A percentile compares a stretch with the other conserved stretches of the same genome.
phyloP scores from a whole-genome alignment of 2,113 vertebrate genomes.

The Nothocercus julius region DNA sequence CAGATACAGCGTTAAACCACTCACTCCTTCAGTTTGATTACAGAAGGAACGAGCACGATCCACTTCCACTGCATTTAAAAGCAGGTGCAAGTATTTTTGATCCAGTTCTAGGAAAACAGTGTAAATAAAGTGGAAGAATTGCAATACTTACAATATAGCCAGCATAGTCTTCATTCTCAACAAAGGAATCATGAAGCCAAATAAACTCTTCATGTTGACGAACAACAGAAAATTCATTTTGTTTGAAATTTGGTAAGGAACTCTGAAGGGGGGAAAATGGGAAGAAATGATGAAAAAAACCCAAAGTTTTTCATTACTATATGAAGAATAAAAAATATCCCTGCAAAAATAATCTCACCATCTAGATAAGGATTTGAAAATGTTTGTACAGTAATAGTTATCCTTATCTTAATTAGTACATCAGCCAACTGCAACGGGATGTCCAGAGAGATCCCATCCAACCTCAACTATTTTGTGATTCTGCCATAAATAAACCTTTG shows the following conservation, averaged over 20 bases:
- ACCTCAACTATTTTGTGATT: not conserved
- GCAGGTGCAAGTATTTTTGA: not conserved
- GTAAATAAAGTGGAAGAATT: not conserved
- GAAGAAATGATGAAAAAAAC: not conserved
- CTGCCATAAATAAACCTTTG: not conserved
- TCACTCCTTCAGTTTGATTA: not conserved
- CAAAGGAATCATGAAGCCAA: conserved; percentile 98
- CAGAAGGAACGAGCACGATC: not conserved
- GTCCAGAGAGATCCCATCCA: not conserved
- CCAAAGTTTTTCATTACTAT: not conserved
- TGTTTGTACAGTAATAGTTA: not conserved
- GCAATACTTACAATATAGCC: conserved; percentile 94
- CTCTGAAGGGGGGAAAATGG: conserved; percentile 80
- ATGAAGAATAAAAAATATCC: not conserved
- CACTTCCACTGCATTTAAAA: not conserved
- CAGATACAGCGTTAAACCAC: not conserved
- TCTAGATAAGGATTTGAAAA: not conserved
- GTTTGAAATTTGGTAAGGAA: conserved; percentile 97
- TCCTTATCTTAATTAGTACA: not conserved
- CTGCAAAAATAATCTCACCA: not conserved
- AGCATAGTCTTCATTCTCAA: conserved; percentile 98
- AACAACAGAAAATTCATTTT: conserved; percentile 98
- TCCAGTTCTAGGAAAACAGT: not conserved
- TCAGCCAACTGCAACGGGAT: not conserved
- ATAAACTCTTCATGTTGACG: conserved; percentile 98